phyloP scores from a whole-genome alignment of 2,113 vertebrate genomes.

The Platysteira castanea region DNA sequence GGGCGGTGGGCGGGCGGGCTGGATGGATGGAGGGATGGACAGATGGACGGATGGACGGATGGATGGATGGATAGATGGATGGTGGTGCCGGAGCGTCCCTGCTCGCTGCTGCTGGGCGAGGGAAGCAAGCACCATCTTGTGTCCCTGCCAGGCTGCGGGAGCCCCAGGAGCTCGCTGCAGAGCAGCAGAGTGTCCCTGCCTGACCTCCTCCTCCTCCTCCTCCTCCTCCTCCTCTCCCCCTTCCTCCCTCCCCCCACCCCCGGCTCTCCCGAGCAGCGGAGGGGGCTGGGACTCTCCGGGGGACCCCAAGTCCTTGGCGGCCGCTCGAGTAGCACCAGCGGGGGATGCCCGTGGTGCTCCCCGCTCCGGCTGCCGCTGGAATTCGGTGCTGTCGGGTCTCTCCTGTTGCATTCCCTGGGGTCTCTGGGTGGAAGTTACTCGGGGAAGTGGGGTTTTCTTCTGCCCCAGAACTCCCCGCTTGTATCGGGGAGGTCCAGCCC shows the following conservation, averaged over 20 bases:
- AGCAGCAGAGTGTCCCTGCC: slow-evolving; percentile 29
- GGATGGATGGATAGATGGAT: neutral
- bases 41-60: neutral
- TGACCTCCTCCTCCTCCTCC: slow-evolving; percentile 13
- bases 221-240: neutral
- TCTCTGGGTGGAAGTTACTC: accelerated
- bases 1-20: neutral
- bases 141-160: slow-evolving; percentile 57
- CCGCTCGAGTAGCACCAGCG: neutral
- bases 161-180: slow-evolving; percentile 36
- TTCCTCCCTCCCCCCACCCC: neutral
- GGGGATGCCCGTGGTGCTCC: neutral
- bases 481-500: neutral
- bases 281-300: neutral
- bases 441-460: accelerated
- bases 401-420: neutral
- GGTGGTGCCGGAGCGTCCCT: neutral
- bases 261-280: neutral
- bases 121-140: slow-evolving; percentile 38
- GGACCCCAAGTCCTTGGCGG: neutral
- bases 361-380: accelerated
- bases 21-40: neutral
- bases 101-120: neutral
- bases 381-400: neutral
- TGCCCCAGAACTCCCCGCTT: accelerated